These are phyloP conservation scores for Tinea trinotella DNA, from an alignment of 2,888 invertebrate species.

Conservation along the genomic window DNA sequence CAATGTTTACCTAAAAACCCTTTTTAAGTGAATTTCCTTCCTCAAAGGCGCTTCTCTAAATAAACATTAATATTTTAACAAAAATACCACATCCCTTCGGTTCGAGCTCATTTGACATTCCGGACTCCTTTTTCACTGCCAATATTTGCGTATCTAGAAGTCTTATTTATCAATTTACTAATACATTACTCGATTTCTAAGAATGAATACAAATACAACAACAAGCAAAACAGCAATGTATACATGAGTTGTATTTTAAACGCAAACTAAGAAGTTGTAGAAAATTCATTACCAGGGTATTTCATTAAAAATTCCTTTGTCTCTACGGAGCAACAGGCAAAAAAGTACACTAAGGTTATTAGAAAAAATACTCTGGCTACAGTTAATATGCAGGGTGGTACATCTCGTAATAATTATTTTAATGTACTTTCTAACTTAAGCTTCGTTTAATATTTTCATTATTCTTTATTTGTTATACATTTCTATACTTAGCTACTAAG, in stretches of 20 bases:
- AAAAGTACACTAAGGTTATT: background rate
- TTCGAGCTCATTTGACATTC: slow-evolving; percentile 16
- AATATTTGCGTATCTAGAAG: background rate
- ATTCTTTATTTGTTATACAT: no score
- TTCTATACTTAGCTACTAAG: no score
- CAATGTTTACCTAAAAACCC: slow-evolving; percentile 4
- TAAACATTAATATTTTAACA: slow-evolving; percentile 19
- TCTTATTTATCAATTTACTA: background rate
- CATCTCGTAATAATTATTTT: no score
- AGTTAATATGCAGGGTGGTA: slow-evolving; percentile 1
- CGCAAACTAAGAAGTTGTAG: background rate
- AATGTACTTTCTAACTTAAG: no score
- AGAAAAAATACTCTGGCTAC: background rate
- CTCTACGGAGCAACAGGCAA: slow-evolving; percentile 14
- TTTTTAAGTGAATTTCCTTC: slow-evolving; percentile 15
- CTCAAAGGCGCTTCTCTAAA: slow-evolving; percentile 15
- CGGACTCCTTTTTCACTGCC: background rate
- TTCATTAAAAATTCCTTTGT: slow-evolving; percentile 17
- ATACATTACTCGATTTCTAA: slow-evolving; percentile 6
- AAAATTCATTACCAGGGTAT: slow-evolving; percentile 15
- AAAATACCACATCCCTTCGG: slow-evolving; percentile 18
- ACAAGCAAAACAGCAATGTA: background rate
- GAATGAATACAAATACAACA: background rate
- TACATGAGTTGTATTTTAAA: background rate
- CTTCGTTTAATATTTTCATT: no score